Evolutionary conservation across 1,140 invertebrate genomes (phyloP).

Genomic region (Drosophila kohkoa): DNA sequence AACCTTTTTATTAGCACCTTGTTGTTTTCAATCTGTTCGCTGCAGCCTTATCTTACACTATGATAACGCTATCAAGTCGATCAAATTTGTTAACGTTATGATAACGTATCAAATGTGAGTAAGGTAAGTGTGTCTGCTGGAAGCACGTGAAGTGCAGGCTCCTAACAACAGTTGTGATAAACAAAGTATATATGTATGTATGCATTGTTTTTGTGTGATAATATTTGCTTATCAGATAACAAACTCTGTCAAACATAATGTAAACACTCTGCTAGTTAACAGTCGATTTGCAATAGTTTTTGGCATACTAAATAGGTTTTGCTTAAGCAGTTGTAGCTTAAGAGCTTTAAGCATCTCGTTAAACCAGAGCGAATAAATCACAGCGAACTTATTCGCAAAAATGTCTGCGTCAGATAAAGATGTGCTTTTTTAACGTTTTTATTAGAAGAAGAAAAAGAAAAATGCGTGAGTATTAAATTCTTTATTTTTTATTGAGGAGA

Average conservation of each 20-base stretch:
- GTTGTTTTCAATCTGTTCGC: conserved; percentile 1
- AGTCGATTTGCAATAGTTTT: not conserved
- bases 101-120: conserved; percentile 17
- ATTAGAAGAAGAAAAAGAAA: too few relatives aligned
- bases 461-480: too few relatives aligned
- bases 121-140: conserved; percentile 17
- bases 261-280: not conserved
- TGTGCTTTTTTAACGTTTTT: too few relatives aligned
- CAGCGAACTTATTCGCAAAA: too few relatives aligned
- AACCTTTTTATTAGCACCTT: conserved; percentile 31
- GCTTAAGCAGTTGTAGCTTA: not conserved
- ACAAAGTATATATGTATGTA: not conserved
- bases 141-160: conserved; percentile 11
- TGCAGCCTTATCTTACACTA: not conserved
- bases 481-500: too few relatives aligned
- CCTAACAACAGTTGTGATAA: conserved; percentile 5
- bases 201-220: not conserved
- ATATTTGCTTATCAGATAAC: not conserved
- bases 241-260: not conserved
- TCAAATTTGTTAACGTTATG: conserved; percentile 9
- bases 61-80: conserved; percentile 27
- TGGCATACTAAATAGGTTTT: too few relatives aligned
- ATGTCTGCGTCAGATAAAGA: too few relatives aligned
- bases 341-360: not conserved
- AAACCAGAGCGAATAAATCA: too few relatives aligned